Base-by-base conservation (phyloP, 92 coral and sea anemone species). In the Scolanthus callimorphus region DNA sequence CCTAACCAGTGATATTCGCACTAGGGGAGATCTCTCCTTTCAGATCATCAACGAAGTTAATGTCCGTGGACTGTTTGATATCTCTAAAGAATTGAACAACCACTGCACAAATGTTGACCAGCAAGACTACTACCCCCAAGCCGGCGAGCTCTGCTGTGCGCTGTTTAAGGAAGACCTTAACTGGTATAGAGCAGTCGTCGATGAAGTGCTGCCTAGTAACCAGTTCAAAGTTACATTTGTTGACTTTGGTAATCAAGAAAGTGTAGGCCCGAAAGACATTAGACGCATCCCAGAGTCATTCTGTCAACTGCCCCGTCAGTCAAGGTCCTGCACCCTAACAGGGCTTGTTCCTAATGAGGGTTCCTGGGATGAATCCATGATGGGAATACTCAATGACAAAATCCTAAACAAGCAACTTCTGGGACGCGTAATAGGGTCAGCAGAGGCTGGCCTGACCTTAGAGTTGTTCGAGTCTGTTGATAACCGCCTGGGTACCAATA, bases 121-220 rank as follows among this genome's bases (percentile, higher is more conserved):
- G n/a, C 34, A 29, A 19, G 73, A 77, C 10, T 71, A 76, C 59
- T 54, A 58, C 28, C 95, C 95, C 1, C 57, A 25, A 3, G 45
- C 27, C 2, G 81, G 85, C 6, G 95, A 86, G 53, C 56, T 86
- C 1, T 86, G 95, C 23, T 72, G 83, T 22, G 95, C 81, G 17
- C 56, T 55, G 11, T 86, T 86, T 39, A 71, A 57, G 34, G 73
- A 38, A 8, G 95, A 86, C 31, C 73, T 67, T 10, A 51, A 46
- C 13, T 86, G 95, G 95, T 70, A 81, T 62, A 82, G 95, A 13
- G 95, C 85, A 11, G 76, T 60, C 2, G 95, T 86, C 27, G 56
- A 69, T 31, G 60, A 56, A 17, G 54, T 76, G 51, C 73, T 73
- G 3, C 47, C 69, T 0, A 57, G 52, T 49, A 63, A 76, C 28